Evolutionary conservation across 2,797 vertebrate genomes (phyloP).

Genomic region (Bradypus variegatus): DNA sequence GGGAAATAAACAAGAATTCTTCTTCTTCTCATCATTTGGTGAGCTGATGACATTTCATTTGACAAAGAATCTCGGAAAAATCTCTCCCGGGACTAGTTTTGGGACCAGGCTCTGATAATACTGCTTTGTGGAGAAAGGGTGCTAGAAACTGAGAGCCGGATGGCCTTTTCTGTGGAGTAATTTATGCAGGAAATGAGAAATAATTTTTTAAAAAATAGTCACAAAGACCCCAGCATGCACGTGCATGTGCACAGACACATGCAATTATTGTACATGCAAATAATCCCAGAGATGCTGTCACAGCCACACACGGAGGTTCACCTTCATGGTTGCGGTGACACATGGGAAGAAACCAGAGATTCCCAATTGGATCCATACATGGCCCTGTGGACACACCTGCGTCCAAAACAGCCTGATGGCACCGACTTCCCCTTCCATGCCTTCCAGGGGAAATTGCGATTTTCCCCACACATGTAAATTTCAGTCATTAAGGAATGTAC

Average conservation of each 20-base stretch:
- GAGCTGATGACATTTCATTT: constrained; percentile 64
- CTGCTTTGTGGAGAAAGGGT: constrained; percentile 61
- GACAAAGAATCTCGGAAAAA: constrained; percentile 63
- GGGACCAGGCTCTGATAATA: constrained; percentile 61
- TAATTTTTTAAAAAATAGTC: constrained; percentile 40
- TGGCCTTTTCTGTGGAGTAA: constrained; percentile 61
- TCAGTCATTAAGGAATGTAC: constrained; percentile 2
- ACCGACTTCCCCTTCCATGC: not conserved
- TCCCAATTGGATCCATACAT: not conserved
- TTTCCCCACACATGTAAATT: constrained; percentile 6
- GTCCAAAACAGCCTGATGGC: not conserved
- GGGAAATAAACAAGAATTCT: constrained; percentile 61
- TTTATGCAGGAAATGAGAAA: constrained; percentile 60
- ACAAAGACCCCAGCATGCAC: not conserved
- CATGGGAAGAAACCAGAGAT: not conserved
- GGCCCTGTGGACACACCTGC: not conserved
- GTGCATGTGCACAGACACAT: not conserved
- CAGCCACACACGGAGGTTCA: not conserved
- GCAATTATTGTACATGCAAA: not conserved
- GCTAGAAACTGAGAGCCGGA: constrained; percentile 40
- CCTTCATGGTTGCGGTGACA: not conserved
- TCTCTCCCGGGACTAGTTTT: constrained; percentile 63
- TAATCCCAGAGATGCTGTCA: not conserved
- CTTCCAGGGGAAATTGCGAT: constrained; percentile 5
- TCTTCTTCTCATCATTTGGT: constrained; percentile 57